A percentile compares a stretch with the other conserved stretches of the same genome.
phyloP scores from a whole-genome alignment of 2,797 vertebrate genomes.

The Erethizon dorsatum region DNA sequence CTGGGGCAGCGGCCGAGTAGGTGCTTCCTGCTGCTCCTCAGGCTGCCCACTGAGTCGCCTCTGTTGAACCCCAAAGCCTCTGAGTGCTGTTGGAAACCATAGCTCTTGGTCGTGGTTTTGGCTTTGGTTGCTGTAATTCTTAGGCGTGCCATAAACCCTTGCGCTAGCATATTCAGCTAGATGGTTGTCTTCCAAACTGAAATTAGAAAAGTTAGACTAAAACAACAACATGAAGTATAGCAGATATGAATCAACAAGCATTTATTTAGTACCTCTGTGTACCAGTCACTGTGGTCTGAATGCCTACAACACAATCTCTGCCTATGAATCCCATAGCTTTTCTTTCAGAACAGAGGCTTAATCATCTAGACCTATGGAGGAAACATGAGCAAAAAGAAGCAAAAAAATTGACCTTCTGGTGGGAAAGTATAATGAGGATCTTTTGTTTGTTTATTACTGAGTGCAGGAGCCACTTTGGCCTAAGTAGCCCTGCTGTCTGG shows the following conservation, averaged over 20 bases:
- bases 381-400: background rate
- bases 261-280: slow-evolving; percentile 25
- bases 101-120: background rate
- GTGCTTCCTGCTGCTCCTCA: background rate
- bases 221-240: background rate
- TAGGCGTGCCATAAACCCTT: background rate
- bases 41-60: background rate
- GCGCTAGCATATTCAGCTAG: background rate
- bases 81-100: background rate
- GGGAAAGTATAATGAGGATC: background rate
- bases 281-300: background rate
- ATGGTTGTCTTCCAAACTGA: background rate
- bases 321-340: background rate
- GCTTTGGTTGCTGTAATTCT: background rate
- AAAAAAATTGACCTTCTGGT: background rate
- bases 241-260: background rate
- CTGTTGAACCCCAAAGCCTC: background rate
- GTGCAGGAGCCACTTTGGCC: background rate
- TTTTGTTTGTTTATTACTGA: background rate
- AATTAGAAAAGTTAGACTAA: background rate
- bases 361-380: background rate
- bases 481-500: background rate
- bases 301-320: background rate
- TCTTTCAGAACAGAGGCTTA: slow-evolving; percentile 18
- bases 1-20: background rate